Conservation (phyloP, 1,140 invertebrate species). For the Tribolium madens region DNA sequence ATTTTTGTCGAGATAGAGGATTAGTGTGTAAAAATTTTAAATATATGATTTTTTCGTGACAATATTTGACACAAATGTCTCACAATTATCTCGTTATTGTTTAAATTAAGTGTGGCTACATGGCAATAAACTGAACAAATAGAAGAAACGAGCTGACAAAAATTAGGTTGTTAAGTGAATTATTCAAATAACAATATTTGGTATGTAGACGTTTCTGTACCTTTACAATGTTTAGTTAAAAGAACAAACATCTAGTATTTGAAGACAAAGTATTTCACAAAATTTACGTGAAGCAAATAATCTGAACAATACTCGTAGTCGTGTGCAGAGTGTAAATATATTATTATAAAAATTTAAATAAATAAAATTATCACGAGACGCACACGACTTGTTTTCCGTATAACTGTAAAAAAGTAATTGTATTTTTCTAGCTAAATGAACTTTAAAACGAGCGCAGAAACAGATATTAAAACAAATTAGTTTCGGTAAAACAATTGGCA, state of each 20-base stretch:
- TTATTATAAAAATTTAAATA: slow-evolving; percentile 40
- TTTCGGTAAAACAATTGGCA: too few species aligned
- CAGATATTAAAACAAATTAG: too few species aligned
- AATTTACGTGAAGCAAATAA: slow-evolving; percentile 41
- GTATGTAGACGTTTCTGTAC: slow-evolving; percentile 24
- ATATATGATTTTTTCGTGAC: background rate
- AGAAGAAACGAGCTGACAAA: slow-evolving; percentile 25
- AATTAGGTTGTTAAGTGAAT: slow-evolving; percentile 38
- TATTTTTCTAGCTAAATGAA: background rate
- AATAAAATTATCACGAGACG: slow-evolving; percentile 36
- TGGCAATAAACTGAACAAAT: slow-evolving; percentile 11
- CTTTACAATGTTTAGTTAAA: slow-evolving; percentile 43
- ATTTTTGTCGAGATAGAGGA: too few species aligned
- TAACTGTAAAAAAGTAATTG: slow-evolving; percentile 8
- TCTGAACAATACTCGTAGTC: slow-evolving; percentile 28
- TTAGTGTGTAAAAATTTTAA: too few species aligned
- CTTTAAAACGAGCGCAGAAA: too few species aligned
- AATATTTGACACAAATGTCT: background rate
- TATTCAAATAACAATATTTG: slow-evolving; percentile 38
- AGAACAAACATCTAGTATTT: slow-evolving; percentile 36
- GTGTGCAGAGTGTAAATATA: slow-evolving; percentile 40
- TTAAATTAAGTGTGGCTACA: background rate
- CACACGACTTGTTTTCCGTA: slow-evolving; percentile 16
- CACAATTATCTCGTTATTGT: slow-evolving; percentile 4
- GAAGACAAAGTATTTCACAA: slow-evolving; percentile 33